Evolutionary conservation across 37 sponge, comb jelly and placozoan species (phyloP).

Genomic region (Amphimedon queenslandica): DNA sequence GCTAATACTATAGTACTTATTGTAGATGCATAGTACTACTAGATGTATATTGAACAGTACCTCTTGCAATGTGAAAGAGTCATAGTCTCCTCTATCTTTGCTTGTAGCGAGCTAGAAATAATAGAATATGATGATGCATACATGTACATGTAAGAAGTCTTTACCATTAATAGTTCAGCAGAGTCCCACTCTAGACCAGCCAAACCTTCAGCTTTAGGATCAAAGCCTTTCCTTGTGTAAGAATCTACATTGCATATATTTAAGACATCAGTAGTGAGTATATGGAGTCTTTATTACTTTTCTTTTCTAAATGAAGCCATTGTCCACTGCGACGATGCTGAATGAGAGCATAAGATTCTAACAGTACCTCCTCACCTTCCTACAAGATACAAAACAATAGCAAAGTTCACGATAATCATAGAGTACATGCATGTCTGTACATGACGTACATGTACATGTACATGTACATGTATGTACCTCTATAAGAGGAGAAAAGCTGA

Average conservation of each 20-base stretch:
- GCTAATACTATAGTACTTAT: neutral
- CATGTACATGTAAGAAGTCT: neutral
- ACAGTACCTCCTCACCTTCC: conserved; percentile 50
- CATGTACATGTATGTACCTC: neutral
- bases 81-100: conserved; percentile 39
- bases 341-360: conserved; percentile 67
- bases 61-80: conserved; percentile 71
- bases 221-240: conserved; percentile 13
- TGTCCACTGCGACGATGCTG: conserved; percentile 44
- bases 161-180: conserved; percentile 47
- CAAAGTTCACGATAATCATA: neutral
- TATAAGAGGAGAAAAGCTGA: neutral
- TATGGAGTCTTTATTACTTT: neutral
- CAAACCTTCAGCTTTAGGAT: conserved; percentile 27
- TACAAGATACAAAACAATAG: neutral
- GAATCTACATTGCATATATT: neutral
- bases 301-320: conserved; percentile 59
- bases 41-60: conserved; percentile 2
- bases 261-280: neutral
- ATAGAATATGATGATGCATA: neutral
- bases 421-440: neutral
- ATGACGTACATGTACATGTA: neutral
- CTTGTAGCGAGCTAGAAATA: conserved; percentile 12
- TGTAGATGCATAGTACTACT: too few relatives aligned
- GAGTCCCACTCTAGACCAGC: conserved; percentile 63